phyloP scores from a whole-genome alignment of 2,888 invertebrate genomes.

The Sceliomorpha sp. region DNA sequence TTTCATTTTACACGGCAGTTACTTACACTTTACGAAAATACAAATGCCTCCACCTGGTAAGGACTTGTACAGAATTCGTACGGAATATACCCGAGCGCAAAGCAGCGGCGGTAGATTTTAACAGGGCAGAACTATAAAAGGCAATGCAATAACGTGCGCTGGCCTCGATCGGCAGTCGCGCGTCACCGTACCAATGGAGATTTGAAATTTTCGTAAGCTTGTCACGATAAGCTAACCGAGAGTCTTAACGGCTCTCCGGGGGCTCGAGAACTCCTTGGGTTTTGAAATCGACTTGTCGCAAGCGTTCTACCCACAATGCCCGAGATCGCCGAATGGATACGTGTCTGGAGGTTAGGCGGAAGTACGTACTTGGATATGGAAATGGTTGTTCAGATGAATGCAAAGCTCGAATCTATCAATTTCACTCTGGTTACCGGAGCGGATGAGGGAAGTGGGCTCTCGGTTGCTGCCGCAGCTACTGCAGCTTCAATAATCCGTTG shows the following conservation, averaged over 20 bases:
- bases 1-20: too few species aligned
- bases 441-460: conserved; percentile 43
- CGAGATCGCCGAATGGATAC: conserved; percentile 50
- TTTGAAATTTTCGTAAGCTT: conserved; percentile 24
- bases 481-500: conserved; percentile 71
- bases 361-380: conserved; percentile 72
- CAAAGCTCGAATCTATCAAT: conserved; percentile 76
- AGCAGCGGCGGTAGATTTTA: too few species aligned
- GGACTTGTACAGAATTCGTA: too few species aligned
- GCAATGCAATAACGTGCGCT: conserved; percentile 3
- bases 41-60: too few species aligned
- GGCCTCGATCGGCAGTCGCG: conserved; percentile 5
- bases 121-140: conserved; percentile 4
- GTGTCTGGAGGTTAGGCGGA: conserved; percentile 58
- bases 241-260: conserved; percentile 28
- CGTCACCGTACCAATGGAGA: conserved; percentile 20
- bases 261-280: conserved; percentile 21
- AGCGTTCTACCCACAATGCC: conserved; percentile 22
- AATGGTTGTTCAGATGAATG: conserved; percentile 68
- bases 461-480: conserved; percentile 49
- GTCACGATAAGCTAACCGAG: conserved; percentile 24
- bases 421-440: conserved; percentile 64
- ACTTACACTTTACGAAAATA: too few species aligned
- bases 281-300: conserved; percentile 35
- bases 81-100: too few species aligned